Evolutionary conservation across 2,113 vertebrate genomes (phyloP), one percentile per base, ranked within the genome.

Genomic region (Eudorcas thomsonii): DNA sequence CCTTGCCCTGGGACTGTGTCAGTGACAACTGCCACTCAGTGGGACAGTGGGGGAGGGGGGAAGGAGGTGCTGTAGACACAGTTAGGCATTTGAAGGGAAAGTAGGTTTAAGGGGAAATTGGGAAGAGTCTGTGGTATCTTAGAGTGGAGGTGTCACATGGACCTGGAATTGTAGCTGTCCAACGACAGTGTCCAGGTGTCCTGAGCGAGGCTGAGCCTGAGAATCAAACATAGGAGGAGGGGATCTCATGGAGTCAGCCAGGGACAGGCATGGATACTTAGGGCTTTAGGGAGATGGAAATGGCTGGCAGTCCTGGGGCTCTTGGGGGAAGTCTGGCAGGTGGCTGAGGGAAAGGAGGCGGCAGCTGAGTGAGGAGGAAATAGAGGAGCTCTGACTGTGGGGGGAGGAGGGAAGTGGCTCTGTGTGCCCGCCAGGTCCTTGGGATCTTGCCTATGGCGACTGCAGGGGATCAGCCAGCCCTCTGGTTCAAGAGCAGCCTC

Each of bases 1-100:
- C 39, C 45, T 97, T 97, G 97, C 80, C 77, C 62, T 96, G 97
- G 62, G 62, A 84, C 17, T 93, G 0, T 97, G 83, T 43, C 95
- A 95, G 95, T 92, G 90, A 95, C 95, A 97, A 7, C 28, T 94
- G 86, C 94, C 54, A 95, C 5, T 95, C 67, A 95, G 0, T 64
- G 96, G 88, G 21, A 98, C 86, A 97, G 71, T 12, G 3, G 23
- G 39, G 71, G 71, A 14, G 39, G 6, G 23, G 36, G 6, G 12
- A 77, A 43, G 81, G 52, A 83, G 13, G n/a, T 36, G 23, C 50
- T 52, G 19, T 52, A 30, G 16, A 87, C 54, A 50, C 81, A 74
- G 36, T 23, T 15, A 13, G 43, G 11, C 36, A 36, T 57, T 43
- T 15, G n/a, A 50, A 71, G 16, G n/a, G 43, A n/a, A 71, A 55